Percentiles rank a stretch among this genome's conserved stretches.
Evolutionary conservation across 2,797 vertebrate genomes (phyloP).

Genomic region (Emys orbicularis): DNA sequence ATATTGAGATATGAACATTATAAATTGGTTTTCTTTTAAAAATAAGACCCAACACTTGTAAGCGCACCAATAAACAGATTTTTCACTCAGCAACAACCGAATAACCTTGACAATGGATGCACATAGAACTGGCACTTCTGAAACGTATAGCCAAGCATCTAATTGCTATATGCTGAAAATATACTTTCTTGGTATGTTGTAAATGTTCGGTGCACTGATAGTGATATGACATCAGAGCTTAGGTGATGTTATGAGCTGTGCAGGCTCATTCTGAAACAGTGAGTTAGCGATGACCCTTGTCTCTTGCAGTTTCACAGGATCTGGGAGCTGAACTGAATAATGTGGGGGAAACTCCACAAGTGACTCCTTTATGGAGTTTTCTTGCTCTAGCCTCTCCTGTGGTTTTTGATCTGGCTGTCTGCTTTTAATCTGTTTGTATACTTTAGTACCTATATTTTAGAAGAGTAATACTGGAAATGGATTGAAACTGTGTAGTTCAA

Average conservation of each 20-base stretch:
- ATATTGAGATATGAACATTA: neutral
- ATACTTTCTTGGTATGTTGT: neutral
- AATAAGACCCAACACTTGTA: neutral
- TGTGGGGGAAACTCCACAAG: neutral
- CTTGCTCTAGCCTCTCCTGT: neutral
- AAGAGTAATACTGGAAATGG: neutral
- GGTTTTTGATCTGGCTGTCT: neutral
- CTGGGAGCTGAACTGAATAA: neutral
- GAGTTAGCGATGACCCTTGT: too few relatives aligned
- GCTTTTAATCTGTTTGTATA: neutral
- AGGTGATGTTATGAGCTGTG: neutral
- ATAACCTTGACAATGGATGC: neutral
- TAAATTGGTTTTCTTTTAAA: neutral
- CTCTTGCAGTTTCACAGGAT: neutral
- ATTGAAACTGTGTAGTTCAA: neutral
- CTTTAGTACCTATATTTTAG: neutral
- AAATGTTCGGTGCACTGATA: neutral
- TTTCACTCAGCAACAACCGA: neutral
- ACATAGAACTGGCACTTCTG: neutral
- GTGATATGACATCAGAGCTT: neutral
- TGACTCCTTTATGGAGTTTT: neutral
- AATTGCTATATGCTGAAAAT: neutral
- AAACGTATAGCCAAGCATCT: neutral
- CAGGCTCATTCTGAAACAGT: neutral
- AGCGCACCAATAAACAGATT: neutral